A percentile compares a stretch with the other conserved stretches of the same genome.
phyloP scores from a whole-genome alignment of 2,888 invertebrate genomes.

The Cephus sareptanus region DNA sequence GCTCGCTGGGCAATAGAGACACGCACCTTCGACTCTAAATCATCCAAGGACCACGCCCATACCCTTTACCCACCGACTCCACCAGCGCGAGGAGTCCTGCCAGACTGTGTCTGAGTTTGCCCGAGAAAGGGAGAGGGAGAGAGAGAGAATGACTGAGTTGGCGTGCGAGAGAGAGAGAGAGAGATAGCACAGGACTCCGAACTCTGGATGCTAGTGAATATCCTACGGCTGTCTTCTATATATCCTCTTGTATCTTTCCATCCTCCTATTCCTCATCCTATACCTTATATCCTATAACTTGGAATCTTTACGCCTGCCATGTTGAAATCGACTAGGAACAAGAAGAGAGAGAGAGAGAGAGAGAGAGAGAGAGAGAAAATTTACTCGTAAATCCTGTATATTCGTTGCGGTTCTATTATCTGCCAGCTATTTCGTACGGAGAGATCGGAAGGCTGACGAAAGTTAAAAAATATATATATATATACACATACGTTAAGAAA shows the following conservation, averaged over 20 bases:
- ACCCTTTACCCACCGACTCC: constrained; percentile 19
- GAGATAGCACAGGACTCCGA: too few species aligned
- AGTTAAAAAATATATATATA: too few species aligned
- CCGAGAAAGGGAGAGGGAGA: neutral
- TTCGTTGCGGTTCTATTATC: too few species aligned
- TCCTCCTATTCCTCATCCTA: constrained; percentile 16
- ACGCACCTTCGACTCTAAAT: constrained; percentile 62
- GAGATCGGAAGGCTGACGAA: too few species aligned
- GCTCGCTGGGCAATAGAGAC: constrained; percentile 55
- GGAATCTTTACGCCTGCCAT: constrained; percentile 3
- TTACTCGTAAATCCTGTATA: too few species aligned
- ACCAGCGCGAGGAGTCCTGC: constrained; percentile 2
- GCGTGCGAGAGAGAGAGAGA: neutral
- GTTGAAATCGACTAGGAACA: neutral
- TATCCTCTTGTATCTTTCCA: constrained; percentile 27
- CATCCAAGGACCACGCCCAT: constrained; percentile 58
- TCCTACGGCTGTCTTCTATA: constrained; percentile 34
- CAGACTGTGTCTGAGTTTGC: constrained; percentile 7
- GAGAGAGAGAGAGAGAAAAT: constrained; percentile 16
- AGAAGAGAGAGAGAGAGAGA: constrained; percentile 5
- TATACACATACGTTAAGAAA: too few species aligned
- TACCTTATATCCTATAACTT: neutral
- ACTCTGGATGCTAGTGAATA: too few species aligned
- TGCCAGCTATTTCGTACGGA: too few species aligned
- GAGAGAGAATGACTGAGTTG: constrained; percentile 5